Base-by-base conservation (phyloP, 2,888 invertebrate species). In the Nineta flava region DNA sequence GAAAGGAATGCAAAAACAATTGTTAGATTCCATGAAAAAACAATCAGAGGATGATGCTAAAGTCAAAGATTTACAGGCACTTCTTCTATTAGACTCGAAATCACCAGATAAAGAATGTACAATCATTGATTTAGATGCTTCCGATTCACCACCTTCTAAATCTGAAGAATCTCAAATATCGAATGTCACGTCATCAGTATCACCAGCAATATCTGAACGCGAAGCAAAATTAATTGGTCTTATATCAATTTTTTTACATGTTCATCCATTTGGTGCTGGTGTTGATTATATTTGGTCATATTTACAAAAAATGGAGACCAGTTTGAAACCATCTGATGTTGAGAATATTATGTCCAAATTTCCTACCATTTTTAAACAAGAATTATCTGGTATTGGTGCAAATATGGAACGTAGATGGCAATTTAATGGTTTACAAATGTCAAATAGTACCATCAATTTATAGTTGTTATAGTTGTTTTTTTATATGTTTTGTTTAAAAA, bases 241-340 rank as follows among this genome's bases (percentile, higher is more conserved):
- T 51, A 83, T 91, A 59, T 85, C 93, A 4, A 86, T 91, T 7
- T 95, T 92, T 68, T 74, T 95, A 48, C 81, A 90, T 68, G 87
- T 95, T 38, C 94, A 95, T 68, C 95, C 94, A 0, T 85, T 86
- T 61, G 95, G 95, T 45, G 92, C 93, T 2, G 87, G 86, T 52
- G 74, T 90, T 2, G 91, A 90, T 64, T 88, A 90, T 66, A 83
- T 95, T 54, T 87, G 87, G 74, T 88, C 87, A 9, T 95, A 93
- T 67, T 77, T 95, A 17, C 85, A 87, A 59, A 87, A 86, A 61
- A 71, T 90, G 55, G 82, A 87, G 58, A 73, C 83, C 2, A 72
- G 72, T 56, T 70, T 86, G 46, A 74, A 82, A 52, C 81, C 85
- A 46, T 77, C 81, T 40, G 82, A 84, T 55, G 78, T 92, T 12